Conservation (phyloP, 2,797 vertebrate genomes). For the Malacoraja senta region DNA sequence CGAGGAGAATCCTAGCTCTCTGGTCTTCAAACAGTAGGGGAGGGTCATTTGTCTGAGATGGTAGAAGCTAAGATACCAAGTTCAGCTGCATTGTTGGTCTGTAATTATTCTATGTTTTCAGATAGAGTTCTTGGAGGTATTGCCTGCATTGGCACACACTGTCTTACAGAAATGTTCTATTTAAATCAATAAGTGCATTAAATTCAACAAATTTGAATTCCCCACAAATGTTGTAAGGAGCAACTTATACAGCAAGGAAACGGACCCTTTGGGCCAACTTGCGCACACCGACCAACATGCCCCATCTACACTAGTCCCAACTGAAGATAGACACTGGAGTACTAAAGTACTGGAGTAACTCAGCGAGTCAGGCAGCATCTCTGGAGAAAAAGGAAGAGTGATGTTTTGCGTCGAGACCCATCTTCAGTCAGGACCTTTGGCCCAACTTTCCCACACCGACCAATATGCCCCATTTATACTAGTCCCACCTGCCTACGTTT, state of each 20-base stretch:
- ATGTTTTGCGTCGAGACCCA: too few species aligned
- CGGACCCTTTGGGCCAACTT: too few species aligned
- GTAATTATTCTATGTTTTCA: background rate
- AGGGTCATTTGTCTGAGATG: background rate
- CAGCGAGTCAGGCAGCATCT: too few species aligned
- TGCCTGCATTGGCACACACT: background rate
- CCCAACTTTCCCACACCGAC: too few species aligned
- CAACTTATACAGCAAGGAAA: background rate
- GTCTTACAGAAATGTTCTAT: background rate
- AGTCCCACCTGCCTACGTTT: too few species aligned
- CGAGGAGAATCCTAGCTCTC: background rate
- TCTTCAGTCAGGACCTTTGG: too few species aligned
- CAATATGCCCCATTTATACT: too few species aligned
- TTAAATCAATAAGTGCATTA: background rate
- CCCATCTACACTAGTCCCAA: too few species aligned
- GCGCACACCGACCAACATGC: too few species aligned
- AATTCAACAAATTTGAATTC: background rate
- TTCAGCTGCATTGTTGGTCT: background rate
- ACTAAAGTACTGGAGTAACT: too few species aligned
- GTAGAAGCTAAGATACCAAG: background rate
- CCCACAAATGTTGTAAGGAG: background rate
- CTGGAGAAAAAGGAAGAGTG: too few species aligned
- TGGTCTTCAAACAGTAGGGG: background rate
- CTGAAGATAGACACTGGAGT: too few species aligned
- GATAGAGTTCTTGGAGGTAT: background rate